phyloP scores from a whole-genome alignment of 64 coral and sea anemone species.

The Actinia equina region DNA sequence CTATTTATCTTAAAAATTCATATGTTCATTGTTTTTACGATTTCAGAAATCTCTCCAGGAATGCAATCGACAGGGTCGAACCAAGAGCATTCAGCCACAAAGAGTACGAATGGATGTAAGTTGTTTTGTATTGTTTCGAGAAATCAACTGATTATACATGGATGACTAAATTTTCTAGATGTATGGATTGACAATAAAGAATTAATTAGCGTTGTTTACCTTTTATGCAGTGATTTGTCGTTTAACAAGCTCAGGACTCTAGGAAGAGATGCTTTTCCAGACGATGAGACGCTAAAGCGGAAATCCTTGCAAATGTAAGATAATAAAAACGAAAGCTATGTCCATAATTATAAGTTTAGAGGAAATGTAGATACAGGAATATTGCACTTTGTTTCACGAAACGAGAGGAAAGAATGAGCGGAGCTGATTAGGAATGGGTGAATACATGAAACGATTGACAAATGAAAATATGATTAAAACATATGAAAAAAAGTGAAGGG shows the following conservation, averaged over 20 bases:
- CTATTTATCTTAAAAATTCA: too few relatives aligned
- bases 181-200: neutral
- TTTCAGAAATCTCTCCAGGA: conserved; percentile 17
- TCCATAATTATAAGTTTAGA: too few relatives aligned
- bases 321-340: too few relatives aligned
- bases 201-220: neutral
- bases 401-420: too few relatives aligned
- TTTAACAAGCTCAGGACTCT: neutral
- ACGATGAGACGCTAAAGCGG: neutral
- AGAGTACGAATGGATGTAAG: conserved; percentile 26
- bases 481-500: too few relatives aligned
- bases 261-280: neutral
- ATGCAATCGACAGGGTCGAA: neutral
- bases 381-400: too few relatives aligned
- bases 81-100: neutral
- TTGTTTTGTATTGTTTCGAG: neutral
- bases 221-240: conserved; percentile 17
- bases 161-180: too few relatives aligned
- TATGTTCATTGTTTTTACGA: neutral
- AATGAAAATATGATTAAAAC: too few relatives aligned
- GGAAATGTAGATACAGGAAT: too few relatives aligned
- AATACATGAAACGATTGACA: too few relatives aligned
- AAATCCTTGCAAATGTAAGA: neutral
- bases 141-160: too few relatives aligned
- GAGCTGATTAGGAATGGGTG: too few relatives aligned